These are phyloP conservation scores for Balaenoptera acutorostrata DNA, from an alignment of 2,113 vertebrate species.

Conservation along the genomic window DNA sequence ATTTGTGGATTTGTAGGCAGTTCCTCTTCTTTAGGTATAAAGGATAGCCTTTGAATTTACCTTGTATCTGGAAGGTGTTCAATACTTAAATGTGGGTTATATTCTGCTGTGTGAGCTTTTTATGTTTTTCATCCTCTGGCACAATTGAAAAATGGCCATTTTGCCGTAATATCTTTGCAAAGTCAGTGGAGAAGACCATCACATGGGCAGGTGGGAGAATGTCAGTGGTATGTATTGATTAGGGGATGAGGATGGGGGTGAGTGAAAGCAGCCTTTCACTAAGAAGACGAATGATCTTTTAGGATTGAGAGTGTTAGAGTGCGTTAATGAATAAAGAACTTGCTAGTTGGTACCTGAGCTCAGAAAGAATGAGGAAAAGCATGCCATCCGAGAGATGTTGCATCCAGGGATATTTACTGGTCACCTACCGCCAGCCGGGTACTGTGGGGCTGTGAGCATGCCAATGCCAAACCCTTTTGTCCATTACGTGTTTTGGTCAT, in stretches of 20 bases:
- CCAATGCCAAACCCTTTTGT: not conserved
- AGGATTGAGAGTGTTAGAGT: not conserved
- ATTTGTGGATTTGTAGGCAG: not conserved
- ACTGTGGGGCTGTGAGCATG: not conserved
- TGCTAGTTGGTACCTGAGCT: not conserved
- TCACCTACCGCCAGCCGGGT: not conserved
- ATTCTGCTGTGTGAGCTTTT: not conserved
- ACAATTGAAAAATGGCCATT: not conserved
- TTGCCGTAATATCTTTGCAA: not conserved
- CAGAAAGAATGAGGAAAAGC: not conserved
- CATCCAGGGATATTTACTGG: not conserved
- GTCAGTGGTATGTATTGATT: not conserved
- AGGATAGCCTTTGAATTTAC: not conserved
- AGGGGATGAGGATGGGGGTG: not conserved
- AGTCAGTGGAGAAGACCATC: not conserved
- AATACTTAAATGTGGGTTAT: not conserved
- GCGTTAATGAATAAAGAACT: not conserved
- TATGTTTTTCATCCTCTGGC: not conserved
- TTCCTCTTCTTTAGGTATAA: not conserved
- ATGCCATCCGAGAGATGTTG: not conserved
- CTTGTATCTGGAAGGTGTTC: not conserved
- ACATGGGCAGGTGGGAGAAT: not conserved
- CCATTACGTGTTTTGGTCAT: not conserved
- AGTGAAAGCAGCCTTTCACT: not conserved
- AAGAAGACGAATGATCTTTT: not conserved